A percentile compares a stretch with the other conserved stretches of the same genome.
Conservation (phyloP, 1,140 invertebrate species). For the Calliopsis andreniformis region DNA sequence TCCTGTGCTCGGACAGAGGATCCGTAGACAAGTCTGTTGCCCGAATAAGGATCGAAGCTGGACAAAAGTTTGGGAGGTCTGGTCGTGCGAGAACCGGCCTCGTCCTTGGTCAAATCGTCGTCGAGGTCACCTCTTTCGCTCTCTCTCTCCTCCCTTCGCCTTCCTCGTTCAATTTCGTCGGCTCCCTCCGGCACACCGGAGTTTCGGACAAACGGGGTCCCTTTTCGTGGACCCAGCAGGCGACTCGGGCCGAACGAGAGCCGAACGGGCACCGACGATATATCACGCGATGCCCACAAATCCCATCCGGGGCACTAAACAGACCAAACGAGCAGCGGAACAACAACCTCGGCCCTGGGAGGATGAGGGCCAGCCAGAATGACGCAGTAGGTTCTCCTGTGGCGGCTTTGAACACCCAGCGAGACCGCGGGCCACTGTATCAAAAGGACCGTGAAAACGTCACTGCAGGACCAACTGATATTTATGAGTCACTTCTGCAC, state of each 20-base stretch:
- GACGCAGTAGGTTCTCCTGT: slow-evolving; percentile 23
- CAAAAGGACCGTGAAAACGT: slow-evolving; percentile 53
- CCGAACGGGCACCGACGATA: slow-evolving; percentile 63
- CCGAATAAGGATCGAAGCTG: slow-evolving; percentile 20
- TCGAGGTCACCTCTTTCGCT: slow-evolving; percentile 39
- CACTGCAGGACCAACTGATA: slow-evolving; percentile 58
- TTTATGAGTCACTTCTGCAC: slow-evolving; percentile 59
- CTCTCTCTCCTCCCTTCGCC: too few relatives aligned
- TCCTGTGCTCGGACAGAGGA: background rate
- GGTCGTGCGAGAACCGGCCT: slow-evolving; percentile 32
- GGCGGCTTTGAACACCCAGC: slow-evolving; percentile 47
- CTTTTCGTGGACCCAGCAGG: slow-evolving; percentile 70
- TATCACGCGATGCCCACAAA: slow-evolving; percentile 71
- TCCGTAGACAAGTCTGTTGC: background rate
- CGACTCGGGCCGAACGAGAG: slow-evolving; percentile 50
- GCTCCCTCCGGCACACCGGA: background rate
- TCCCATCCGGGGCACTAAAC: slow-evolving; percentile 55
- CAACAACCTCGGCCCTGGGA: slow-evolving; percentile 35
- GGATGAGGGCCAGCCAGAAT: slow-evolving; percentile 8
- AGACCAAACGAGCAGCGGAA: slow-evolving; percentile 21
- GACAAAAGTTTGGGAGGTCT: slow-evolving; percentile 46
- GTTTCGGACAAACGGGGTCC: slow-evolving; percentile 45
- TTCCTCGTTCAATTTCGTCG: background rate
- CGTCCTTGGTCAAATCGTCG: slow-evolving; percentile 55
- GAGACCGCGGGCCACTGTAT: slow-evolving; percentile 50